Percentiles rank a stretch among this genome's conserved stretches.
These are phyloP conservation scores for Phlogophora meticulosa DNA, from an alignment of 2,888 invertebrate species.

Conservation along the genomic window DNA sequence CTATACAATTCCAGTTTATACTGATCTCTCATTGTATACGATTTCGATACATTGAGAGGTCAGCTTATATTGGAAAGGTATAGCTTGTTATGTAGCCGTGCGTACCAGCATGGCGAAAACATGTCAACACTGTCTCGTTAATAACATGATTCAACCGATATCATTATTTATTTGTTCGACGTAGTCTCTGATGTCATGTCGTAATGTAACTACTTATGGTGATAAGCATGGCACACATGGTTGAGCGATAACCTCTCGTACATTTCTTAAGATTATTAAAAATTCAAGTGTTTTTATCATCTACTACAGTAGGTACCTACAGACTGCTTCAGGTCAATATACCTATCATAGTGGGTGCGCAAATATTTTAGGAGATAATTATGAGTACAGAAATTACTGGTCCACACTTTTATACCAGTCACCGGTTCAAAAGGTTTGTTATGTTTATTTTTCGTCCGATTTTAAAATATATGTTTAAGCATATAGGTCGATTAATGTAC, in stretches of 20 bases:
- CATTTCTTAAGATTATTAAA: slow-evolving; percentile 61
- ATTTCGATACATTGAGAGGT: too few species aligned
- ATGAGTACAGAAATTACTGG: slow-evolving; percentile 26
- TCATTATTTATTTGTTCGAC: slow-evolving; percentile 65
- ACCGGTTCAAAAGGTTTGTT: slow-evolving; percentile 23
- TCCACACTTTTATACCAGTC: slow-evolving; percentile 12
- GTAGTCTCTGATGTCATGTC: slow-evolving; percentile 65
- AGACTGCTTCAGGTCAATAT: slow-evolving; percentile 53
- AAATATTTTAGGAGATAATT: slow-evolving; percentile 42
- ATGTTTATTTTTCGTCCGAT: slow-evolving; percentile 22
- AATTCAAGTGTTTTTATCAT: slow-evolving; percentile 49
- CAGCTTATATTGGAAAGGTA: too few species aligned
- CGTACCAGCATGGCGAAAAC: slow-evolving; percentile 56
- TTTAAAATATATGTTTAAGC: slow-evolving; percentile 9
- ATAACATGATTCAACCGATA: slow-evolving; percentile 66
- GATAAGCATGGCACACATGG: slow-evolving; percentile 72
- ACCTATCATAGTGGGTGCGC: slow-evolving; percentile 44
- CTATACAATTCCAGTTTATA: too few species aligned
- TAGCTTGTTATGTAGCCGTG: too few species aligned
- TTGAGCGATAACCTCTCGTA: slow-evolving; percentile 66
- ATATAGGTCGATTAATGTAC: slow-evolving; percentile 8
- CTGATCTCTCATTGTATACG: too few species aligned
- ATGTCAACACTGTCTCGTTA: slow-evolving; percentile 56
- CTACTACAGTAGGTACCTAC: slow-evolving; percentile 49
- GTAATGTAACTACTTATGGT: slow-evolving; percentile 66